These are phyloP conservation scores for Habropoda laboriosa DNA, from an alignment of 1,140 invertebrate genomes.

Conservation along the genomic window DNA sequence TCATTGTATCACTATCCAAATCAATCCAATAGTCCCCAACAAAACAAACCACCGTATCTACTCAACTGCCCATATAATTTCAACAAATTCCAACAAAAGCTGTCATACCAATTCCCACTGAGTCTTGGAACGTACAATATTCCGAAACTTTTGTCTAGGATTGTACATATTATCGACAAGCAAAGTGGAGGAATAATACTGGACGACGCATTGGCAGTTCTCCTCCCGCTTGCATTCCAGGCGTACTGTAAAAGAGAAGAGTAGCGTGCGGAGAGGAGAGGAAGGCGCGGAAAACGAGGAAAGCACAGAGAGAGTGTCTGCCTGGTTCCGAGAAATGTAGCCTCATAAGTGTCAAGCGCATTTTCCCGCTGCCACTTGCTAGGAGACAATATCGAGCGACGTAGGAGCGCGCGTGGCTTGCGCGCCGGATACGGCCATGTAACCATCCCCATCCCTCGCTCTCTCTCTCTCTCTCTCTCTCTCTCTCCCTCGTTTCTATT, in stretches of 20 bases:
- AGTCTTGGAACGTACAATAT: too few relatives aligned
- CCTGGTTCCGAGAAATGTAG: conserved; percentile 33
- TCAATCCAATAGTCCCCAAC: too few relatives aligned
- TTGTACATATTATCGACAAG: background rate
- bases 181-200: background rate
- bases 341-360: conserved; percentile 52
- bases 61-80: too few relatives aligned
- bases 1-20: too few relatives aligned
- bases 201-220: conserved; percentile 12
- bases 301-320: background rate
- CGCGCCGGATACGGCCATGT: conserved; percentile 7
- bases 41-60: too few relatives aligned
- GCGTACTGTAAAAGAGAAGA: too few relatives aligned
- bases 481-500: background rate
- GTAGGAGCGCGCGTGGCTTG: background rate
- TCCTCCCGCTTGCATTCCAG: conserved; percentile 5
- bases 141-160: too few relatives aligned
- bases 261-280: background rate
- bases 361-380: conserved; percentile 44
- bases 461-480: background rate
- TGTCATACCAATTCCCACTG: too few relatives aligned
- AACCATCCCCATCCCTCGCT: background rate
- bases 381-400: conserved; percentile 48
- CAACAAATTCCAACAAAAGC: too few relatives aligned
- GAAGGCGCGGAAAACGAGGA: background rate